Evolutionary conservation across 2,113 vertebrate genomes (phyloP).

Genomic region (Pluvialis apricaria): DNA sequence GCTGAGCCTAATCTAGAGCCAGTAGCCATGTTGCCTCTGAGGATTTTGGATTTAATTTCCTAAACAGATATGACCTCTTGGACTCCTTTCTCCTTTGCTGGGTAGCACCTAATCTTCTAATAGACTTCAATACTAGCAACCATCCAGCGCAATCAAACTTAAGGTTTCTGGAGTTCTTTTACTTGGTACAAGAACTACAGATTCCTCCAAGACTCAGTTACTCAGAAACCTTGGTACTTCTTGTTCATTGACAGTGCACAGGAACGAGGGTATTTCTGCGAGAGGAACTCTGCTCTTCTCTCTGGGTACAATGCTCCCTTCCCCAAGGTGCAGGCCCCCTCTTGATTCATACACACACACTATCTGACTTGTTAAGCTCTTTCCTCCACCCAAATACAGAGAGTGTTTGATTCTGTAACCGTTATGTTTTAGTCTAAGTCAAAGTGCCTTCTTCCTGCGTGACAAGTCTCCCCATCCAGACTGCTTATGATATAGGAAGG

Average conservation of each 20-base stretch:
- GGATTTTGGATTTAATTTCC: background rate
- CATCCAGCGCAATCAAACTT: background rate
- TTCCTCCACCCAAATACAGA: background rate
- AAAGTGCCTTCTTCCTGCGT: background rate
- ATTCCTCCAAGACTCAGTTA: background rate
- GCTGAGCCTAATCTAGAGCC: background rate
- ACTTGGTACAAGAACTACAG: background rate
- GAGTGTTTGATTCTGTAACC: background rate
- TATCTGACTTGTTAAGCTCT: background rate
- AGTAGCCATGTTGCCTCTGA: background rate
- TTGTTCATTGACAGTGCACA: background rate
- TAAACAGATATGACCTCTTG: background rate
- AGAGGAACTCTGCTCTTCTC: background rate
- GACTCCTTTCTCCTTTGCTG: background rate
- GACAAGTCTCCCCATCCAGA: background rate
- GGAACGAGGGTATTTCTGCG: fast-evolving
- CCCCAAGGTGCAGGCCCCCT: background rate
- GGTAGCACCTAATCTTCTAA: background rate
- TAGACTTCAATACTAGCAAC: background rate
- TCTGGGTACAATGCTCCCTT: background rate
- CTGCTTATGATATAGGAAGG: background rate
- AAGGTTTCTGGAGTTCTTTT: background rate
- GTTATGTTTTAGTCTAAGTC: background rate
- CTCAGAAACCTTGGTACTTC: background rate
- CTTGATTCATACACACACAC: background rate